A percentile compares a stretch with the other conserved stretches of the same genome.
These are phyloP conservation scores for Edolisoma coerulescens DNA, from an alignment of 2,113 vertebrate species.

Conservation along the genomic window DNA sequence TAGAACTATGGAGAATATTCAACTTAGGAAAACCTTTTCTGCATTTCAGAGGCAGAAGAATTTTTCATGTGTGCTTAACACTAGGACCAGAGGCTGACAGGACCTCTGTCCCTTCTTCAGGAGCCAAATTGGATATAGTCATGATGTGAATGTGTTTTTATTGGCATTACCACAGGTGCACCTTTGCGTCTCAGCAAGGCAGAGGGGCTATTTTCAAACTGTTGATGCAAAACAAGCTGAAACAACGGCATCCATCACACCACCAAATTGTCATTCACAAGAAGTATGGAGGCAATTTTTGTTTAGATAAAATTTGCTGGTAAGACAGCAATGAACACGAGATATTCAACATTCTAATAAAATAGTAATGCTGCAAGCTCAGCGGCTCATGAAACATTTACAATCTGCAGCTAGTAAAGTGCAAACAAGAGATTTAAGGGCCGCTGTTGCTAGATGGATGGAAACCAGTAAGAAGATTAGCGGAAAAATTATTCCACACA, in stretches of 20 bases:
- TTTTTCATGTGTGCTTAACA: not conserved
- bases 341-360: constrained; percentile 75
- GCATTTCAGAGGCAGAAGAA: not conserved
- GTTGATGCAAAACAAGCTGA: constrained; percentile 23
- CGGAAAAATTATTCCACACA: constrained; percentile 61
- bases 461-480: constrained; percentile 58
- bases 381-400: constrained; percentile 81
- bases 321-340: constrained; percentile 62
- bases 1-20: not conserved
- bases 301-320: constrained; percentile 61
- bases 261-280: constrained; percentile 49
- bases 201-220: constrained; percentile 35
- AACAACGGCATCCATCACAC: constrained; percentile 26
- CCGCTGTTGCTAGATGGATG: constrained; percentile 49
- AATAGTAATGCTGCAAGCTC: constrained; percentile 81
- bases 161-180: not conserved
- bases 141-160: not conserved
- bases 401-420: constrained; percentile 72
- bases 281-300: constrained; percentile 50
- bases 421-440: constrained; percentile 73
- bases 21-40: not conserved
- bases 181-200: not conserved
- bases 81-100: not conserved
- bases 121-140: not conserved
- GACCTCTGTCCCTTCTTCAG: not conserved